Conservation (phyloP, 64 coral and sea anemone genomes). For the Platygyra sinensis region DNA sequence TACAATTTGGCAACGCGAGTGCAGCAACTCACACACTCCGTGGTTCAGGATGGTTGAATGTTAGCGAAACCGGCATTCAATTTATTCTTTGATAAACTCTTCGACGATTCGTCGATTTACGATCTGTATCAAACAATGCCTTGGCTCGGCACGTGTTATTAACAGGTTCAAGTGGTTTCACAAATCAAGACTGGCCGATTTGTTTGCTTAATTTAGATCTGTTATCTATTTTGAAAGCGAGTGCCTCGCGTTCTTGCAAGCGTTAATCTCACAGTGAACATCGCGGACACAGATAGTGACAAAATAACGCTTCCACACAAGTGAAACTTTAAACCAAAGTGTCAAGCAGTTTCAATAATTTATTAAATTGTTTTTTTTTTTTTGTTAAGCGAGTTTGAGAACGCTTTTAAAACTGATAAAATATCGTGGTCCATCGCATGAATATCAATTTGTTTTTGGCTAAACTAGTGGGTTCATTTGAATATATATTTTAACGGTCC, state of each 20-base stretch:
- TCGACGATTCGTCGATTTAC: neutral
- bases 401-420: too few species aligned
- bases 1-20: neutral
- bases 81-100: neutral
- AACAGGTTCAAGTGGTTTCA: slow-evolving; percentile 16
- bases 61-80: neutral
- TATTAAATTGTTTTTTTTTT: too few species aligned
- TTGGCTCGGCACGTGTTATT: neutral
- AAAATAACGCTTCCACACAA: neutral
- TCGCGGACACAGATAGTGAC: neutral
- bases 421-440: too few species aligned
- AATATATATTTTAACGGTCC: neutral
- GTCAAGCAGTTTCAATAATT: too few species aligned
- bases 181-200: neutral
- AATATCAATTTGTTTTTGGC: neutral
- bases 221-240: neutral
- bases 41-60: neutral
- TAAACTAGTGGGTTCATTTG: neutral
- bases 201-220: neutral
- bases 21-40: neutral
- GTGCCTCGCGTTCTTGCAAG: neutral
- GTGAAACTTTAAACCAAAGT: too few species aligned
- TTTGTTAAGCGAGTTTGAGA: too few species aligned
- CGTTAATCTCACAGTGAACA: neutral
- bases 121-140: neutral